Conservation (phyloP, 2,888 invertebrate genomes). For the Ophonus ardosiacus region DNA sequence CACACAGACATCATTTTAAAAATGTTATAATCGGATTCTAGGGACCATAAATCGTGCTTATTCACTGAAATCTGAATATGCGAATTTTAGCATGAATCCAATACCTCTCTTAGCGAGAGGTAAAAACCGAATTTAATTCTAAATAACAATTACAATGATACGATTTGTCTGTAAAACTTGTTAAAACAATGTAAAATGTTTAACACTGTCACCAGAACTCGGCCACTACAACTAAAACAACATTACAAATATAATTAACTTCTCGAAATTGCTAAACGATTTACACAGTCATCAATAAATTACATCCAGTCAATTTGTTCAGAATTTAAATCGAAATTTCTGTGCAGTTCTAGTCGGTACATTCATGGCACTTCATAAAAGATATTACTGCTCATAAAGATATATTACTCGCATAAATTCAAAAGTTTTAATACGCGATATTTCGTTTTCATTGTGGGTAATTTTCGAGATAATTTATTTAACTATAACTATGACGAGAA, state of each 20-base stretch:
- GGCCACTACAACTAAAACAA: neutral
- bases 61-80: too few relatives aligned
- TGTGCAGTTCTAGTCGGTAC: neutral
- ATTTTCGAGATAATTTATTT: slow-evolving; percentile 21
- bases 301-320: slow-evolving; percentile 10
- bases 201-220: neutral
- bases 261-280: slow-evolving; percentile 7
- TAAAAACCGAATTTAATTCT: neutral
- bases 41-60: too few relatives aligned
- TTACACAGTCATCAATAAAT: slow-evolving; percentile 16
- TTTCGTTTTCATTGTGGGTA: slow-evolving; percentile 32
- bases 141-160: neutral
- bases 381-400: slow-evolving; percentile 19
- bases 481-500: neutral
- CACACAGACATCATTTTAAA: too few relatives aligned
- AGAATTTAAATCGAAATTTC: slow-evolving; percentile 12
- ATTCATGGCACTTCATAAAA: slow-evolving; percentile 29
- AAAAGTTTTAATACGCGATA: slow-evolving; percentile 20
- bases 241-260: slow-evolving; percentile 8
- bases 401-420: slow-evolving; percentile 22
- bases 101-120: too few relatives aligned
- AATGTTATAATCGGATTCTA: too few relatives aligned
- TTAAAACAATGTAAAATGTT: neutral
- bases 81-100: too few relatives aligned
- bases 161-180: neutral